Evolutionary conservation across 2,888 invertebrate species (phyloP), one percentile per base, ranked within the genome.

Genomic region (Dasypogon diadema): DNA sequence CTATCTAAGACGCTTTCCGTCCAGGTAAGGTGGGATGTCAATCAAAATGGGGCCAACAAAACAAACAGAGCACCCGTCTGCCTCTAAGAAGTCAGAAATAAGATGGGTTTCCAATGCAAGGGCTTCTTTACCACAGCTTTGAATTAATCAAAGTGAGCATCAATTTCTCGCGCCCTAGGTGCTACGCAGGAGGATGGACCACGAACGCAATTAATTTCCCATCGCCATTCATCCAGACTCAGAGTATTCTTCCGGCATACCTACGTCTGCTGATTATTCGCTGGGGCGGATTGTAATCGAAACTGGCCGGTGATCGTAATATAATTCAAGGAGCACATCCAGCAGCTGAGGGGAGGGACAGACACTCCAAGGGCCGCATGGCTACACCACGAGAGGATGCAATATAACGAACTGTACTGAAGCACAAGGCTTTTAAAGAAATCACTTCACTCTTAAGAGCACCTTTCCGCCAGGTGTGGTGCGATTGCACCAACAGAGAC

Each of bases 361-460:
- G n/a, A n/a, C n/a, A n/a, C n/a, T 42, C 42, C 42, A 42, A 42
- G 42, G n/a, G 42, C 42, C 34, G n/a, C n/a, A n/a, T n/a, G 18
- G 16, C 16, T 8, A 60, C 60, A 21, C 22, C 26, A 14, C 58
- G 14, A 58, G 16, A 58, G 55, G 24, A 24, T 58, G 30, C n/a
- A n/a, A n/a, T n/a, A n/a, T n/a, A n/a, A n/a, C n/a, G n/a, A n/a
- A n/a, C n/a, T n/a, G n/a, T n/a, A n/a, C n/a, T n/a, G n/a, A n/a
- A n/a, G n/a, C n/a, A n/a, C n/a, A n/a, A n/a, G n/a, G n/a, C n/a
- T n/a, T n/a, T n/a, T n/a, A 26, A 26, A 58, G 24, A 37, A 60
- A 37, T 60, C 60, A 60, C 60, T 60, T 16, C 60, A 60, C 37
- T 37, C 37, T 34, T 16, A 37, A 21, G 18, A 60, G 37, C 60